A percentile compares a stretch with the other conserved stretches of the same genome.
phyloP scores from a whole-genome alignment of 2,797 vertebrate genomes.

The Leuciscus waleckii region DNA sequence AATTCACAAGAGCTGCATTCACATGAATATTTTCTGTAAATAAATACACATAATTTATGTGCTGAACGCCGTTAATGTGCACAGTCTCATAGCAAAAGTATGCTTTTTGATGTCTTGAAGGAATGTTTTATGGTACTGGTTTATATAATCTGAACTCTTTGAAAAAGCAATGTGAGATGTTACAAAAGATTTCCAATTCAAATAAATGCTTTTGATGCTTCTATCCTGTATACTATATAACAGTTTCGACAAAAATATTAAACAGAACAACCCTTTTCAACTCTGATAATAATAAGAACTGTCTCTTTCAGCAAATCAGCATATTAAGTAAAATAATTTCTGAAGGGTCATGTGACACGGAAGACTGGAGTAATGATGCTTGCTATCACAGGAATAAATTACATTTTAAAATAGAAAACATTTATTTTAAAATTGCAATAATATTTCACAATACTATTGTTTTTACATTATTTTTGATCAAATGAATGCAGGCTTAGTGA shows the following conservation, averaged over 20 bases:
- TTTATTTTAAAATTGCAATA: background rate
- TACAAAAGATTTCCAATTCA: background rate
- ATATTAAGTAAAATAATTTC: background rate
- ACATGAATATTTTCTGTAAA: slow-evolving; percentile 24
- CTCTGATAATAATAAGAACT: background rate
- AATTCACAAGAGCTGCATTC: slow-evolving; percentile 21
- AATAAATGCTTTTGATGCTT: background rate
- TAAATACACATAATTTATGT: background rate
- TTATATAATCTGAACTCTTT: background rate
- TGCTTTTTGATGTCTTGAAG: background rate
- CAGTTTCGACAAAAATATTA: background rate
- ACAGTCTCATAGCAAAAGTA: background rate
- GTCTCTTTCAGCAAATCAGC: background rate
- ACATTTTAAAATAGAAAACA: background rate
- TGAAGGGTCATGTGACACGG: background rate
- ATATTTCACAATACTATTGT: background rate
- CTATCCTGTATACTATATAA: background rate
- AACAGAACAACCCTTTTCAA: background rate
- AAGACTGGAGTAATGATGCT: background rate
- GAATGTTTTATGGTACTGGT: background rate
- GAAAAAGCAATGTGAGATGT: background rate
- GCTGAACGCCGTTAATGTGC: slow-evolving; percentile 4
- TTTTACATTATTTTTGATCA: background rate
- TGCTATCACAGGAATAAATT: background rate
- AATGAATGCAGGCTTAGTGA: background rate